Conservation (phyloP, 64 coral and sea anemone species). For the Pachyseris speciosa region DNA sequence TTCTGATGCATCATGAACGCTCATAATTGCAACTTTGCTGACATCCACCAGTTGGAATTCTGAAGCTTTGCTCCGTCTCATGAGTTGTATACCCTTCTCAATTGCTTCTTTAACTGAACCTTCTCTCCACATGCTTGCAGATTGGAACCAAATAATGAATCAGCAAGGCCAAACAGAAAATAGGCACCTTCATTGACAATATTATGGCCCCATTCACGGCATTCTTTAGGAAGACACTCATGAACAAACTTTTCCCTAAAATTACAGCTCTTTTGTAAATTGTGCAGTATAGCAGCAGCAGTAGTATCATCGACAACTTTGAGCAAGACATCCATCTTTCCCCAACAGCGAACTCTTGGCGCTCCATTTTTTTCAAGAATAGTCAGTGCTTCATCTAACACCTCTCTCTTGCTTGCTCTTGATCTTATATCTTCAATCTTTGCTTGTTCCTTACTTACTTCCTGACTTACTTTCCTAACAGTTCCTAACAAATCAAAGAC, state of each 20-base stretch:
- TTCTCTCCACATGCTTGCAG: neutral
- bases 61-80: too few species aligned
- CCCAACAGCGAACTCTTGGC: slow-evolving; percentile 14
- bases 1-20: slow-evolving; percentile 41
- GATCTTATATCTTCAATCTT: neutral
- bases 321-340: neutral
- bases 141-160: neutral
- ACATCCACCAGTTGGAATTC: neutral
- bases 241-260: neutral
- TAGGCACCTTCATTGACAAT: neutral
- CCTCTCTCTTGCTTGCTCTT: neutral
- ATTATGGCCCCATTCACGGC: neutral
- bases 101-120: neutral
- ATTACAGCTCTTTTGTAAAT: neutral
- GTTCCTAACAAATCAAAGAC: slow-evolving; percentile 11
- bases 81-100: neutral
- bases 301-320: neutral
- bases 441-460: neutral
- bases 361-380: slow-evolving; percentile 25
- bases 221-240: neutral
- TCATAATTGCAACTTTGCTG: neutral
- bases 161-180: neutral
- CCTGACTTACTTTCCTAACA: too few species aligned
- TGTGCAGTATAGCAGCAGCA: neutral
- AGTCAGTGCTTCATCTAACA: neutral